These are phyloP conservation scores for Chironex yamaguchii DNA, from an alignment of 30 jellyfish, hydroid and myxozoan genomes.

Conservation along the genomic window DNA sequence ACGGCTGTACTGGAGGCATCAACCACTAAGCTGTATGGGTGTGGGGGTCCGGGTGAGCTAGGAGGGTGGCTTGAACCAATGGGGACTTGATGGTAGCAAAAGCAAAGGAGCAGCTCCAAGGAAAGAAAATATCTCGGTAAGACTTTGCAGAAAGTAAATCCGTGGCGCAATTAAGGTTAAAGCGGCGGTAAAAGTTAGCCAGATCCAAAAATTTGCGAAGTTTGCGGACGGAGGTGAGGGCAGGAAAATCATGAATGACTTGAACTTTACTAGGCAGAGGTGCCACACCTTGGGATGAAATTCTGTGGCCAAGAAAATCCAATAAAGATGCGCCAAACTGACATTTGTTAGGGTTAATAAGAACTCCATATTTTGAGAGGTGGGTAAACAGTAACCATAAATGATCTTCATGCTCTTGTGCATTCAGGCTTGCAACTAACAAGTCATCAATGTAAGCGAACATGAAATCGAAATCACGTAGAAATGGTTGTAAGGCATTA, in stretches of 20 bases:
- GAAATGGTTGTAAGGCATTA: background rate
- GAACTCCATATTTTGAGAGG: background rate
- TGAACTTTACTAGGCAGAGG: background rate
- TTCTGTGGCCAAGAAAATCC: background rate
- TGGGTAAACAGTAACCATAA: background rate
- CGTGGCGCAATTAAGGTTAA: background rate
- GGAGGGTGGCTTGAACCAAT: background rate
- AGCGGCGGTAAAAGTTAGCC: background rate
- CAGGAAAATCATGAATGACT: background rate
- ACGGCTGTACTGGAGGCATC: background rate
- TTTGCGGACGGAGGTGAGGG: background rate
- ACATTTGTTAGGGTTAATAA: background rate
- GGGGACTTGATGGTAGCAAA: background rate
- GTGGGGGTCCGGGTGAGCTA: background rate
- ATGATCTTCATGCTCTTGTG: background rate
- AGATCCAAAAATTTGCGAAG: background rate
- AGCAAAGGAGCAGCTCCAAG: background rate
- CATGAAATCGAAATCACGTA: background rate
- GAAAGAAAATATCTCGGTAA: background rate
- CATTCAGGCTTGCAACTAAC: background rate
- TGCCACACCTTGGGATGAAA: background rate
- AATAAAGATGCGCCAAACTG: background rate
- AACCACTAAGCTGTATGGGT: background rate
- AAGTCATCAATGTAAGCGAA: background rate
- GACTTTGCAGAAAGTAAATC: background rate